Evolutionary conservation across 2,888 invertebrate genomes (phyloP), one percentile per base, ranked within the genome.

Genomic region (Drosophila diplacantha): DNA sequence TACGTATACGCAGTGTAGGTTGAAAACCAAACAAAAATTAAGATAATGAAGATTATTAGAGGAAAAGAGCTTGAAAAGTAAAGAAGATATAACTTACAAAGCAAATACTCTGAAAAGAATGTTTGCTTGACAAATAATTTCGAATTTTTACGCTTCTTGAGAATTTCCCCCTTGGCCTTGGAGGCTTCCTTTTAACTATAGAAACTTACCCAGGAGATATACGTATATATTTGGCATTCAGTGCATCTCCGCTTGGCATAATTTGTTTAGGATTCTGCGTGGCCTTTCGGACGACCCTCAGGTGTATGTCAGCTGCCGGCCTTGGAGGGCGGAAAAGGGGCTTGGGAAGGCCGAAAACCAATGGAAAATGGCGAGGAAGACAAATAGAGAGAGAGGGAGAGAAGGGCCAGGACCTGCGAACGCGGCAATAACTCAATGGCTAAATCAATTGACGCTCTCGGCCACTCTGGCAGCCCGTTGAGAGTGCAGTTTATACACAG

Each of bases 401-500:
- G 14, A 20, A n/a, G 44, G 44, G 26, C 12, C 8, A 14, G 18
- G 11, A 38, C 22, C 41, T 43, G 63, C 31, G 34, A 41, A 63
- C 56, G 59, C 35, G 72, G 51, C 65, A 65, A 70, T 65, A 70
- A 56, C 60, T 75, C 75, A 71, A 75, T 68, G 49, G 44, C 71
- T 65, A 75, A 75, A 68, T 75, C 75, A 79, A 75, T 75, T 73
- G 73, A 71, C 68, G 53, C 24, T 29, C 59, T 38, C 43, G 62
- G 51, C 63, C 62, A 62, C 37, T 43, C 59, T 26, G 39, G 46
- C 38, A 46, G 59, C 32, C 18, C 62, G 41, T 24, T 26, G 49
- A 61, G 43, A 62, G 63, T 63, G 43, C 62, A 51, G 61, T 34
- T 61, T 51, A 62, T 62, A 41, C 63, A 51, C 50, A 51, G 61